Conservation (phyloP, 2,797 vertebrate genomes). For the Poeciliopsis paucimaculata region DNA sequence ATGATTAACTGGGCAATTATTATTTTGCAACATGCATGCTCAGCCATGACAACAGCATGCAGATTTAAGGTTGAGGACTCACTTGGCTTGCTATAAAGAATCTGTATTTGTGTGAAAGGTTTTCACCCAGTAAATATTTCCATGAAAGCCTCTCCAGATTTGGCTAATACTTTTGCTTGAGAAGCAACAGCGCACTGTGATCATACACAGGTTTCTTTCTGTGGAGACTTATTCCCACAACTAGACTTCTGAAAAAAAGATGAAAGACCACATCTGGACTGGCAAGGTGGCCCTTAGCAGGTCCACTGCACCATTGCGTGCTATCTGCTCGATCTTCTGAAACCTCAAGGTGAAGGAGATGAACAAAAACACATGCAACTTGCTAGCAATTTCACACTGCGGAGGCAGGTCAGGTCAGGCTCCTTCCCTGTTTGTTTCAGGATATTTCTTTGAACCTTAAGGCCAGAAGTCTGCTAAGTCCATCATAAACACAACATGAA, state of each 20-base stretch:
- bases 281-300: slow-evolving; percentile 68
- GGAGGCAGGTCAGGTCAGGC: slow-evolving; percentile 68
- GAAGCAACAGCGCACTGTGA: slow-evolving; percentile 64
- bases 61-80: slow-evolving; percentile 43
- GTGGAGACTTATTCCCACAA: slow-evolving; percentile 70
- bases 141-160: slow-evolving; percentile 74
- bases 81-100: slow-evolving; percentile 56
- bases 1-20: slow-evolving; percentile 57
- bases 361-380: slow-evolving; percentile 82
- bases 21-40: slow-evolving; percentile 61
- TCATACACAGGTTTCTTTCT: slow-evolving; percentile 72
- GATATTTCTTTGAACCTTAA: slow-evolving; percentile 66
- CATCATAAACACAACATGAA: slow-evolving; percentile 75
- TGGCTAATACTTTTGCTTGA: slow-evolving; percentile 63
- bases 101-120: slow-evolving; percentile 66
- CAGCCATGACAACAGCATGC: slow-evolving; percentile 36
- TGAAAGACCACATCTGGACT: slow-evolving; percentile 72
- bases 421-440: slow-evolving; percentile 67
- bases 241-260: slow-evolving; percentile 64
- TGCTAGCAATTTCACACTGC: slow-evolving; percentile 76
- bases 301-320: slow-evolving; percentile 65
- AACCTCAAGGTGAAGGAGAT: slow-evolving; percentile 75
- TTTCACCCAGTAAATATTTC: slow-evolving; percentile 67
- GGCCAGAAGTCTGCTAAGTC: slow-evolving; percentile 67
- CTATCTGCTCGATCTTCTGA: slow-evolving; percentile 70